These are phyloP conservation scores for Lontra canadensis DNA, from an alignment of 2,113 vertebrate species.

Conservation along the genomic window DNA sequence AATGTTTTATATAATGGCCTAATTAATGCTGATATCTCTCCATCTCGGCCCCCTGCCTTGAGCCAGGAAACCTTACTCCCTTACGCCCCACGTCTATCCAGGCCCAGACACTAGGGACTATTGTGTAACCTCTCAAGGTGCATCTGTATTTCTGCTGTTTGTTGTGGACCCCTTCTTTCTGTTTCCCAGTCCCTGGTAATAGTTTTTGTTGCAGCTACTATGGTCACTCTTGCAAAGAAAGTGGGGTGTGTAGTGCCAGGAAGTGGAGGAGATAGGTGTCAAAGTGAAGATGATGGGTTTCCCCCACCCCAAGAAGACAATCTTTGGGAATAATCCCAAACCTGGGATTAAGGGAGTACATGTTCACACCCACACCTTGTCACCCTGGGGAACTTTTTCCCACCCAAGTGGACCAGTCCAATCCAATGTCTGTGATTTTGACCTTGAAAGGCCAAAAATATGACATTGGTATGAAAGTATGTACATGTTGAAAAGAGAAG, in stretches of 20 bases:
- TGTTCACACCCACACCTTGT: neutral
- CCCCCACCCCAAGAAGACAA: neutral
- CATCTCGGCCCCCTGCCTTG: slow-evolving; percentile 49
- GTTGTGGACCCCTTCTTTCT: neutral
- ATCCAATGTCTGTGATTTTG: slow-evolving; percentile 7
- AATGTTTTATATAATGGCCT: slow-evolving; percentile 59
- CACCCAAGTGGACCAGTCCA: neutral
- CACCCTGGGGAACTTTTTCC: neutral
- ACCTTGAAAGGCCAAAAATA: neutral
- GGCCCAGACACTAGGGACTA: slow-evolving; percentile 30
- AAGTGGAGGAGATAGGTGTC: neutral
- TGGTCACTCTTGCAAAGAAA: neutral
- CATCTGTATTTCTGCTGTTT: neutral
- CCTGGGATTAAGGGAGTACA: neutral
- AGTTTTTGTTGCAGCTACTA: neutral
- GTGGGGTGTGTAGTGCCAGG: neutral
- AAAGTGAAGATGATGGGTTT: neutral
- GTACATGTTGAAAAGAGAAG: neutral
- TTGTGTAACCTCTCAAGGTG: slow-evolving; percentile 19
- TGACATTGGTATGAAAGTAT: neutral
- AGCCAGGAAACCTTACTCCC: slow-evolving; percentile 47
- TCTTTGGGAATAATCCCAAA: neutral
- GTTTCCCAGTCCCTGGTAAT: neutral
- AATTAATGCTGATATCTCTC: slow-evolving; percentile 70
- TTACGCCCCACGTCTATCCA: neutral